These are phyloP conservation scores for Australoheros scitulus DNA, from an alignment of 2,113 vertebrate species.

Conservation along the genomic window DNA sequence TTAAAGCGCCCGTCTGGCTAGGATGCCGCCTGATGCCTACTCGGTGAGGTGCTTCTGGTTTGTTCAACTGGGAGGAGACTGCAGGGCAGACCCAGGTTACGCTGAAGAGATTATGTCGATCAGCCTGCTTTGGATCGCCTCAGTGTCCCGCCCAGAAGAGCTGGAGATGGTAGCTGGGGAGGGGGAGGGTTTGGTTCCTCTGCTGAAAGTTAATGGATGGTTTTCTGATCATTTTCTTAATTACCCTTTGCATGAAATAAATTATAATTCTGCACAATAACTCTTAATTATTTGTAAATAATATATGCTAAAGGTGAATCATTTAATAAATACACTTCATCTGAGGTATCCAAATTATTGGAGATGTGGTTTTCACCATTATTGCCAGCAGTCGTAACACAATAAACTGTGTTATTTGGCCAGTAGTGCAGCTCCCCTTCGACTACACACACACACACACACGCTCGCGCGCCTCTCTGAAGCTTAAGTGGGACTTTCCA, in stretches of 20 bases:
- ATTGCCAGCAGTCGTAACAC: conserved; percentile 29
- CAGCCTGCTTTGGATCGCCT: background rate
- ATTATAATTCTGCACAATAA: background rate
- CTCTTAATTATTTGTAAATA: no score
- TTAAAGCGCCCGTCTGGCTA: no score
- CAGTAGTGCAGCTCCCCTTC: conserved; percentile 32
- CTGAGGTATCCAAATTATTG: background rate
- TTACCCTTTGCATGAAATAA: background rate
- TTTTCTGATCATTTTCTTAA: background rate
- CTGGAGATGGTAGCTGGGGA: background rate
- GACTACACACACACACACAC: conserved; percentile 9
- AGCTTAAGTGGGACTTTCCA: conserved; percentile 62
- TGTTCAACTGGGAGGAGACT: no score
- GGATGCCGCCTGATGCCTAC: no score
- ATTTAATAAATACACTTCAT: background rate
- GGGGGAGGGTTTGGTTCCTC: background rate
- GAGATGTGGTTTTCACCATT: background rate
- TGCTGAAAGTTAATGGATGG: background rate
- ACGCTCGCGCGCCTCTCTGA: background rate
- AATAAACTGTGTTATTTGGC: conserved; percentile 68
- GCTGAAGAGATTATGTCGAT: no score
- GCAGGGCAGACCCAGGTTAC: no score
- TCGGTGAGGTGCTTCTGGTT: no score
- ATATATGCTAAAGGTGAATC: background rate
- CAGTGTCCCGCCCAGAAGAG: fast-evolving